A percentile compares a stretch with the other conserved stretches of the same genome.
Conservation (phyloP, 92 coral and sea anemone genomes). For the Desmophyllum pertusum region DNA sequence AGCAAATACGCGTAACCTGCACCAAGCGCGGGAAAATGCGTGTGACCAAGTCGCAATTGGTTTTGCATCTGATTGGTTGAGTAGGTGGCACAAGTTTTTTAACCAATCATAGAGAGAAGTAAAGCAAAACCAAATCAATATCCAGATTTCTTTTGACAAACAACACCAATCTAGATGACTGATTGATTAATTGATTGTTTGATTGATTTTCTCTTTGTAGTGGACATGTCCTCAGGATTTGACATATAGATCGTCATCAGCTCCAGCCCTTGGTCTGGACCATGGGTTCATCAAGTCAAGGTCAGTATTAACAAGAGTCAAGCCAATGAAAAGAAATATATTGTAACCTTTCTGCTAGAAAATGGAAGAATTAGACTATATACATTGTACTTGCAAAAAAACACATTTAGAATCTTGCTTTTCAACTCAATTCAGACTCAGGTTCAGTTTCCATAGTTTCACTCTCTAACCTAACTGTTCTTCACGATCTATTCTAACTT, state of each 20-base stretch:
- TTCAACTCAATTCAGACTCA: not conserved
- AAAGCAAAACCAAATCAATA: no score
- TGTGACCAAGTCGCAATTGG: no score
- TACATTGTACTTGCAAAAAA: not conserved
- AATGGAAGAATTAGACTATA: not conserved
- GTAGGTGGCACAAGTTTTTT: no score
- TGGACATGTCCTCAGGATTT: constrained; percentile 29
- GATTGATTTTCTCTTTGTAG: constrained; percentile 2
- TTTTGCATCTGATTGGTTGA: no score
- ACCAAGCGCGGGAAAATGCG: no score
- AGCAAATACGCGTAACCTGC: no score
- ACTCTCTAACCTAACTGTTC: not conserved
- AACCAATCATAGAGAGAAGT: no score
- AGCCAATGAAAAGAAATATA: not conserved
- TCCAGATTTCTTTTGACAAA: no score
- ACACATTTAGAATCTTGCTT: not conserved
- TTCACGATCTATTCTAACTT: not conserved
- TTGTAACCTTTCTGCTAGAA: not conserved
- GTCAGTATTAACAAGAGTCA: constrained; percentile 17
- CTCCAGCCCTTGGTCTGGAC: constrained; percentile 64
- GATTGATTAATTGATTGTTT: not conserved
- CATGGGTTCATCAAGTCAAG: constrained; percentile 63
- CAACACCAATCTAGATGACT: not conserved
- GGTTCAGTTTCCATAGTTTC: not conserved
- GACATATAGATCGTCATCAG: constrained; percentile 63